Base-by-base conservation (phyloP, 1,140 invertebrate species). In the Rhyzopertha dominica region DNA sequence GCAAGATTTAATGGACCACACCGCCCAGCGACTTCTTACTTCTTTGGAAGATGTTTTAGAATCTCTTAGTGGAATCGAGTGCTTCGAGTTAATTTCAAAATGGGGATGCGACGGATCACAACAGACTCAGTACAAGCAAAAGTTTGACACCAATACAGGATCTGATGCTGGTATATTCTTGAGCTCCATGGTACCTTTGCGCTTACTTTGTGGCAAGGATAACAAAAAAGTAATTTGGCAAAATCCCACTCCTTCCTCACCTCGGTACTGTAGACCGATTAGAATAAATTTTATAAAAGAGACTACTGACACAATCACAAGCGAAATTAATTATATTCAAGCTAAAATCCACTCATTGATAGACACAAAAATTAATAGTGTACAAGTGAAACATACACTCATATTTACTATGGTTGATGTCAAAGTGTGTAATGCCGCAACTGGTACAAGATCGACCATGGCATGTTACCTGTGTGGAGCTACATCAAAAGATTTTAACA, bases 361-460 rank as follows among this genome's bases (percentile, higher is more conserved):
- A 22, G 13, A 13, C 9, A 29, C 24, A 4, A 29, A 18, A 32
- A 16, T 51, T 35, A 30, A 36, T 19, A 32, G 38, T 16, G 22
- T 49, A 4, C 8, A 12, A 12, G 42, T 56, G 7, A 59, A 49
- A 43, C 56, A 61, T 49, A 45, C 44, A 28, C 42, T 67, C 39
- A 4, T 57, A 32, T 54, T 66, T 20, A 66, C 61, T 4, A 70
- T 68, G 67, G 49, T 67, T 2, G 65, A 69, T 36, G 65, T 54
- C 4, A 70, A 69, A 44, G 60, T 69, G 5, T 66, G 61, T 28
- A 66, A 69, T 49, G 63, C 62, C 9, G 58, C 63, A 2, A 67
- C 63, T 7, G 20, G 59, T 43, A 70, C 61, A 10, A 54, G 45
- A 35, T 68, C 64, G 3, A 51, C 56, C 2, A 51, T 47, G 43